Base-by-base conservation (phyloP, 2,888 invertebrate genomes). In the Eudiplozoon nipponicum region DNA sequence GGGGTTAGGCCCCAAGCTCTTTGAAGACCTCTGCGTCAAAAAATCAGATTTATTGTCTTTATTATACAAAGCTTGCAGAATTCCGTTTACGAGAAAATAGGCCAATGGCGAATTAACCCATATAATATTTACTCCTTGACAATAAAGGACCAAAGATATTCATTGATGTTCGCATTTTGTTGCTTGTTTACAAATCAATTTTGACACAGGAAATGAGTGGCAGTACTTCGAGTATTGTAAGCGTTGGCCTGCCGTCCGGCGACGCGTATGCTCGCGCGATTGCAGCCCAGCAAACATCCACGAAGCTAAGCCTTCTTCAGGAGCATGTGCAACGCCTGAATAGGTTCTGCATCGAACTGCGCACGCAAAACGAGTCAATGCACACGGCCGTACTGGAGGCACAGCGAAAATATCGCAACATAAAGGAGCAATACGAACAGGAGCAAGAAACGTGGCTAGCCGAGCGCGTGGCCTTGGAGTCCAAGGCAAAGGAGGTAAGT, bases 371-470 rank as follows among this genome's bases (percentile, higher is more conserved):
- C 17, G 31, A 31, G 17, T 31, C 31, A 4, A 15, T 31, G 31
- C 31, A 31, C 17, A 31, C 11, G 11, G 11, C 31, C 5, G 31
- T 31, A 31, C 31, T 31, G 5, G 31, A 31, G 5, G 11, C 11
- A 15, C 31, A 31, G 13, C 9, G 31, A 4, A 31, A 31, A 31
- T 31, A 31, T 15, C 31, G 31, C 5, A 15, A n/a, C 7, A n/a
- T 31, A 7, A 31, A 31, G 17, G 31, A 31, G 13, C 31, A 31
- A 13, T 31, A 31, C 31, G 31, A 31, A 5, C 13, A n/a, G 5
- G 31, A 31, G 13, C 31, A 31, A 31, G 31, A 31, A 15, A 17
- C 31, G 5, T 31, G 31, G 31, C 31, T 31, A 7, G 17, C 11
- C 5, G 31, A 31, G 13, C 31, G 31, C 5, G 31, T 31, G 13